These are phyloP conservation scores for Grallaria varia DNA, from an alignment of 2,113 vertebrate genomes.

Conservation along the genomic window DNA sequence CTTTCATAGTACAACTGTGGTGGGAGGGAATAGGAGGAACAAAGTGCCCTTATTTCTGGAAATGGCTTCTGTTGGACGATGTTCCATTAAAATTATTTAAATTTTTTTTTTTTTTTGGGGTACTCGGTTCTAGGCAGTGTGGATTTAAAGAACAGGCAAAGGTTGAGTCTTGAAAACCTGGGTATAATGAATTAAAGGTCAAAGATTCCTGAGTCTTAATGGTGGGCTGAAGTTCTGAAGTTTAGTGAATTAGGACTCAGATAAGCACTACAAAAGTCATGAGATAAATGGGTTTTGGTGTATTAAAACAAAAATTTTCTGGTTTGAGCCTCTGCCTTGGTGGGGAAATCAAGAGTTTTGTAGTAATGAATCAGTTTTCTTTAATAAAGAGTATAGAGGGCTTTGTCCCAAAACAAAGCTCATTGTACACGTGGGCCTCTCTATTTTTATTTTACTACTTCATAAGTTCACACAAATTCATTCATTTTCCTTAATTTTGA, in stretches of 20 bases:
- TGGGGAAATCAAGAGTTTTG: background rate
- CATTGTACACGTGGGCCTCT: no score
- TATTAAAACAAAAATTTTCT: background rate
- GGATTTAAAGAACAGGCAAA: background rate
- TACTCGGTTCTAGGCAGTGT: rapidly evolving
- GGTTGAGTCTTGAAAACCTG: background rate
- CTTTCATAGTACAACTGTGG: background rate
- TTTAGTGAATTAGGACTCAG: background rate
- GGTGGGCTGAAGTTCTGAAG: background rate
- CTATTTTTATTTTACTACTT: background rate
- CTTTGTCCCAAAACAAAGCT: background rate
- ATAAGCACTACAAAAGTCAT: background rate
- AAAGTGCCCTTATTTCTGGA: background rate
- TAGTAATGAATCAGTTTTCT: background rate
- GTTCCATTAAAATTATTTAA: background rate
- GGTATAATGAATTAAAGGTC: background rate
- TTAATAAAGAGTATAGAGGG: background rate
- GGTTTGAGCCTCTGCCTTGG: background rate
- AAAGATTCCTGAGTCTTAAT: background rate
- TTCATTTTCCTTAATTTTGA: background rate
- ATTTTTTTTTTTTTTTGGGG: no score
- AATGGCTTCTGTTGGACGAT: background rate
- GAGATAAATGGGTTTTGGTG: background rate
- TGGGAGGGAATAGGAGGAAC: background rate
- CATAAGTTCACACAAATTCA: background rate